phyloP scores from a whole-genome alignment of 1,140 invertebrate species.

The Drosophila quadrilineata region DNA sequence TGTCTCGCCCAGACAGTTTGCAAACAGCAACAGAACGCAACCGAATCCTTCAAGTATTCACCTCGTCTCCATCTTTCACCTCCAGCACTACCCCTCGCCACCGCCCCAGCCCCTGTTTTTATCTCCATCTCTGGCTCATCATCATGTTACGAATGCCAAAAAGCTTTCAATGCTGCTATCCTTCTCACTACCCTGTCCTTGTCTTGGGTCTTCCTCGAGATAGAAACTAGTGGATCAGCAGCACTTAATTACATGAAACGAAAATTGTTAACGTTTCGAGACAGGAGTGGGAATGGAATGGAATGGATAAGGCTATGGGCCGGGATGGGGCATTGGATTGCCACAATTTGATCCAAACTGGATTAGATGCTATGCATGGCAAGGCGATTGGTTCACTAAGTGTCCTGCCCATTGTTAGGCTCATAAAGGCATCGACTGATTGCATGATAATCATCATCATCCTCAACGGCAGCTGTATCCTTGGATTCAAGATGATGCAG shows the following conservation, averaged over 20 bases:
- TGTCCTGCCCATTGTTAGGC: slow-evolving; percentile 36
- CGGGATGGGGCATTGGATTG: background rate
- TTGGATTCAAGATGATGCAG: background rate
- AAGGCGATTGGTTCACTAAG: slow-evolving; percentile 14
- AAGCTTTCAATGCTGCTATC: slow-evolving; percentile 55
- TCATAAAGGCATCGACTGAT: slow-evolving; percentile 39
- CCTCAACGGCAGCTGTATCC: slow-evolving; percentile 18
- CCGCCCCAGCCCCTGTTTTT: background rate
- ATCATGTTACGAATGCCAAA: background rate
- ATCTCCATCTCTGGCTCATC: no score
- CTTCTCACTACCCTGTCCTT: slow-evolving; percentile 1
- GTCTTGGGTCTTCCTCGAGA: slow-evolving; percentile 29
- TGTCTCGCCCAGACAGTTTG: slow-evolving; percentile 77
- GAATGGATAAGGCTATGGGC: background rate
- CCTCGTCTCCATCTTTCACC: no score
- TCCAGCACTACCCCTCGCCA: background rate
- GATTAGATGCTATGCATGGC: background rate
- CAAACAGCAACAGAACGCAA: slow-evolving; percentile 48
- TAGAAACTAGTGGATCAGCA: slow-evolving; percentile 75
- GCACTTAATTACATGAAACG: slow-evolving; percentile 78
- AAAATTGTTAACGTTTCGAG: slow-evolving; percentile 70
- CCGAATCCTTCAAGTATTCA: slow-evolving; percentile 1
- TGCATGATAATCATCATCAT: slow-evolving; percentile 61
- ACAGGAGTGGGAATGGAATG: background rate
- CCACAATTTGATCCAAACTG: background rate